These are phyloP conservation scores for Nemurella pictetii DNA, from an alignment of 2,888 invertebrate genomes.

Conservation along the genomic window DNA sequence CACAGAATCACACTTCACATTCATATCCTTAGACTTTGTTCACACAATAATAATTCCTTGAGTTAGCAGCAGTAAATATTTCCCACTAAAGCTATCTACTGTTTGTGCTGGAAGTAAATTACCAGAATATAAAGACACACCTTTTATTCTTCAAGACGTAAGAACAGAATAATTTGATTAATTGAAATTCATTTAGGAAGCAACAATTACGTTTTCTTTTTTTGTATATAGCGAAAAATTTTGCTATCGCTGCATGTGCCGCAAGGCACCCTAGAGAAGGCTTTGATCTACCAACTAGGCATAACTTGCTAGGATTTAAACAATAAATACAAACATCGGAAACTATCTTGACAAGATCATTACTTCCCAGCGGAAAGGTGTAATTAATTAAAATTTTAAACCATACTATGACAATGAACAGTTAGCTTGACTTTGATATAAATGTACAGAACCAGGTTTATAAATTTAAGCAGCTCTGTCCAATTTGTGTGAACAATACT, in stretches of 20 bases:
- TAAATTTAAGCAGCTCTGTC: not conserved
- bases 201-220: not conserved
- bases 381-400: not conserved
- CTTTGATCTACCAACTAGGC: constrained; percentile 30
- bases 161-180: constrained; percentile 16
- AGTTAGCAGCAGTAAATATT: too few relatives aligned
- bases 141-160: constrained; percentile 21
- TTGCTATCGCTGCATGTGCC: constrained; percentile 2
- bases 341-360: not conserved
- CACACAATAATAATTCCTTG: too few relatives aligned
- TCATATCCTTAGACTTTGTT: too few relatives aligned
- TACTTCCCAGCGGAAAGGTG: not conserved
- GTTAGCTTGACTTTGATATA: not conserved
- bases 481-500: not conserved
- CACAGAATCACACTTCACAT: too few relatives aligned
- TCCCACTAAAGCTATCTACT: too few relatives aligned
- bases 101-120: not conserved
- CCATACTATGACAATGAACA: not conserved
- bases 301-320: constrained; percentile 9
- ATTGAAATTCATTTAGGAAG: constrained; percentile 17
- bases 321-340: not conserved
- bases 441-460: not conserved
- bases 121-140: constrained; percentile 4
- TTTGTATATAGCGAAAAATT: not conserved
- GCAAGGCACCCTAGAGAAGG: constrained; percentile 40